Conservation (phyloP, 1,140 invertebrate genomes). For the Pentalonia nigronervosa region DNA sequence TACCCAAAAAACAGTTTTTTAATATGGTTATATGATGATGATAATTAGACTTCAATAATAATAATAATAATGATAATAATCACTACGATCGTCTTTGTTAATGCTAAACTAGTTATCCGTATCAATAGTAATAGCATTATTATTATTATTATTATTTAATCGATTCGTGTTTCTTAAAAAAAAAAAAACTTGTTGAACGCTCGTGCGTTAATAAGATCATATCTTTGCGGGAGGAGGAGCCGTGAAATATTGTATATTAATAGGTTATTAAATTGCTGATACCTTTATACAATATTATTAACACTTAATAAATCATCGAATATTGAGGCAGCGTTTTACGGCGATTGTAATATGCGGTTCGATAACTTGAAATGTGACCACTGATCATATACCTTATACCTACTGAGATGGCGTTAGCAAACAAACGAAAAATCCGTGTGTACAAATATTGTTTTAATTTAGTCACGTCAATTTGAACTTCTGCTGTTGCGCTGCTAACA, state of each 20-base stretch:
- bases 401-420: background rate
- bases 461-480: background rate
- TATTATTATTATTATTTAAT: background rate
- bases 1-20: background rate
- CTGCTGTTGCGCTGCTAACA: background rate
- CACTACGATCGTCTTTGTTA: background rate
- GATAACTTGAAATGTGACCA: background rate
- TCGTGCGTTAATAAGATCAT: background rate
- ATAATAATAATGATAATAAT: background rate
- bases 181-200: conserved; percentile 21
- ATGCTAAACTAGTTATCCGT: background rate
- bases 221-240: background rate
- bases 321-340: background rate
- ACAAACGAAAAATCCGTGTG: background rate
- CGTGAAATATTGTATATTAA: background rate
- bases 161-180: background rate
- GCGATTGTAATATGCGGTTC: background rate
- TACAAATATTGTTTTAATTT: background rate
- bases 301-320: background rate
- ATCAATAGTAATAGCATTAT: background rate
- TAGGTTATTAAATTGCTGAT: background rate
- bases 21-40: background rate
- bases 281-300: background rate
- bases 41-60: background rate
- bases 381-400: too few species aligned